Evolutionary conservation across 2,888 invertebrate genomes (phyloP), one percentile per base, ranked within the genome.

Genomic region (Pherbina coryleti): DNA sequence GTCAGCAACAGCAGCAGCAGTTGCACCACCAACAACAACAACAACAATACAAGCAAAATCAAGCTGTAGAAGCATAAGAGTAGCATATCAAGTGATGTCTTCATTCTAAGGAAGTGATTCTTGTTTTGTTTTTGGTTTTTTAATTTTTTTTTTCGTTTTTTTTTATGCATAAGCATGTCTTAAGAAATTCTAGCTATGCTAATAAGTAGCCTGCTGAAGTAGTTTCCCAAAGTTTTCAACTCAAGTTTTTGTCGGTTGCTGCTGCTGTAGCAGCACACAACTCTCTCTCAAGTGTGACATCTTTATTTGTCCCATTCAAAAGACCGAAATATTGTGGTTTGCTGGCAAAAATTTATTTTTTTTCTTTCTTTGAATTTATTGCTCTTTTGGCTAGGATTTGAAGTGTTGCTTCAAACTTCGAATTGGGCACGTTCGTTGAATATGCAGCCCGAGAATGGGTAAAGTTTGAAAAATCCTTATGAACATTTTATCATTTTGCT

Each of bases 241-340:
- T 37, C 19, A 66, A 44, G 37, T 66, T 37, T 1, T 19, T 66
- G 66, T 37, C 37, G 44, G 8, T 37, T 19, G 37, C 37, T 19
- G 37, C 37, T 66, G 22, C 19, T 9, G 22, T 4, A n/a, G 57
- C 19, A 19, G 25, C 22, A 19, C 19, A 28, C 57, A 28, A 60
- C 22, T 57, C 14, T 22, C 57, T 11, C 11, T 37, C 66, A 37
- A 66, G 34, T 17, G 37, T 66, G 66, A 66, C 69, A 51, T 9
- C 69, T 25, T 51, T 69, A 51, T 51, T 69, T 51, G 49, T 51
- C 69, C 5, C 28, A 49, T 25, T 69, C 44, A 66, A 34, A 66
- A 28, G 44, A 66, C 17, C n/a, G 9, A 19, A 55, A 55, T 55
- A 19, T 55, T 55, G 19, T 19, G 19, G 53, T 17, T 9, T 31